Evolutionary conservation across 2,113 vertebrate genomes (phyloP).

Genomic region (Dromiciops gliroides): DNA sequence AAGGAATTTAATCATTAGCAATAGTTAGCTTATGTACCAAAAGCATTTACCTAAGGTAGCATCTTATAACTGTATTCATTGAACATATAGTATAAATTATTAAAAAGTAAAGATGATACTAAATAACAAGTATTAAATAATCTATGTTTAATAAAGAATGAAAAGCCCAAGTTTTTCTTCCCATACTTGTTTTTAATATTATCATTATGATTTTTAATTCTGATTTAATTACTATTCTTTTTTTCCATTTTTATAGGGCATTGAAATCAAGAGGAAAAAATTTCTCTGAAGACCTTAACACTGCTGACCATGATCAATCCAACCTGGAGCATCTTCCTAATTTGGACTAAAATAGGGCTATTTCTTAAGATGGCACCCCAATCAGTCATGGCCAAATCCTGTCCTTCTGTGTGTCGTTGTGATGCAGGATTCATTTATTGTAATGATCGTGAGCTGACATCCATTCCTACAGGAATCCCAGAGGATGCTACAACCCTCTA

Average conservation of each 20-base stretch:
- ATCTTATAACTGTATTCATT: slow-evolving; percentile 21
- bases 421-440: slow-evolving; percentile 99
- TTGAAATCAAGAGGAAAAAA: slow-evolving; percentile 83
- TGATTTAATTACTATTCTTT: slow-evolving; percentile 78
- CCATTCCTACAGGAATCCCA: slow-evolving; percentile 96
- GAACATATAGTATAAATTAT: background rate
- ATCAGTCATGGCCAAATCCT: slow-evolving; percentile 91
- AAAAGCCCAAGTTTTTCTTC: background rate
- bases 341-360: slow-evolving; percentile 93
- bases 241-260: slow-evolving; percentile 84
- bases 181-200: slow-evolving; percentile 54
- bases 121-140: background rate
- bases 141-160: background rate
- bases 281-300: slow-evolving; percentile 84
- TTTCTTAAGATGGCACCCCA: slow-evolving; percentile 93
- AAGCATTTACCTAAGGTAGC: slow-evolving; percentile 35
- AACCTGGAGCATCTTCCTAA: slow-evolving; percentile 93
- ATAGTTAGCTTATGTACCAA: slow-evolving; percentile 35
- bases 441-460: slow-evolving; percentile 97
- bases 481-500: slow-evolving; percentile 97
- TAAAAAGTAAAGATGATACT: background rate
- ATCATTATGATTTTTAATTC: slow-evolving; percentile 67
- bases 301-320: slow-evolving; percentile 94
- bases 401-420: slow-evolving; percentile 95
- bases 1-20: slow-evolving; percentile 4